These are phyloP conservation scores for Poeciliopsis turneri DNA, from an alignment of 2,797 vertebrate species.

Conservation along the genomic window DNA sequence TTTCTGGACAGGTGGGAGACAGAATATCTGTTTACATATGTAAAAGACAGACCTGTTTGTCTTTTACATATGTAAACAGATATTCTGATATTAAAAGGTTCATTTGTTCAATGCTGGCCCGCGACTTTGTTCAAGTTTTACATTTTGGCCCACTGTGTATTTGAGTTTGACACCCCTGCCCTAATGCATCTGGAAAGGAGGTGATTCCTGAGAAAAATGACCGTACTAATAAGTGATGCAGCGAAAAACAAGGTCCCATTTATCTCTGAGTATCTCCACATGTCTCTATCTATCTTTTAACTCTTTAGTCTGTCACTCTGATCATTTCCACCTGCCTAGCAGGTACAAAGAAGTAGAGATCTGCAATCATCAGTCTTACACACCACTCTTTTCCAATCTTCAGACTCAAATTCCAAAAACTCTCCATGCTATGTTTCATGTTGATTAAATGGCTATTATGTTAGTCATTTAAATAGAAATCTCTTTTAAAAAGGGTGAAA, in stretches of 20 bases:
- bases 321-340: constrained; percentile 24
- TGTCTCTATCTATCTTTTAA: constrained; percentile 32
- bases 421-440: constrained; percentile 51
- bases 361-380: constrained; percentile 54
- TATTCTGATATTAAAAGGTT: too few relatives aligned
- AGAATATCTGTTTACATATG: too few relatives aligned
- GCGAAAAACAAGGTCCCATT: constrained; percentile 43
- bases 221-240: constrained; percentile 46
- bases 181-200: constrained; percentile 53
- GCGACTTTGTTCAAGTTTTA: too few relatives aligned
- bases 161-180: too few relatives aligned
- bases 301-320: constrained; percentile 21
- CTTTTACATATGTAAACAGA: too few relatives aligned
- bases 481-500: constrained; percentile 7
- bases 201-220: constrained; percentile 53
- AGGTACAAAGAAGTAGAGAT: constrained; percentile 18
- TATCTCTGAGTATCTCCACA: constrained; percentile 29
- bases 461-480: constrained; percentile 31
- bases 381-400: constrained; percentile 51
- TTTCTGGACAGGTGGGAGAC: too few relatives aligned
- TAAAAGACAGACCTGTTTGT: too few relatives aligned
- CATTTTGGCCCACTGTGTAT: too few relatives aligned
- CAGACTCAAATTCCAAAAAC: constrained; percentile 59
- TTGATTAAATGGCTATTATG: constrained; percentile 64
- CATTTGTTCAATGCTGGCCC: too few relatives aligned